Base-by-base conservation (phyloP, 2,113 vertebrate species). In the Canis aureus region DNA sequence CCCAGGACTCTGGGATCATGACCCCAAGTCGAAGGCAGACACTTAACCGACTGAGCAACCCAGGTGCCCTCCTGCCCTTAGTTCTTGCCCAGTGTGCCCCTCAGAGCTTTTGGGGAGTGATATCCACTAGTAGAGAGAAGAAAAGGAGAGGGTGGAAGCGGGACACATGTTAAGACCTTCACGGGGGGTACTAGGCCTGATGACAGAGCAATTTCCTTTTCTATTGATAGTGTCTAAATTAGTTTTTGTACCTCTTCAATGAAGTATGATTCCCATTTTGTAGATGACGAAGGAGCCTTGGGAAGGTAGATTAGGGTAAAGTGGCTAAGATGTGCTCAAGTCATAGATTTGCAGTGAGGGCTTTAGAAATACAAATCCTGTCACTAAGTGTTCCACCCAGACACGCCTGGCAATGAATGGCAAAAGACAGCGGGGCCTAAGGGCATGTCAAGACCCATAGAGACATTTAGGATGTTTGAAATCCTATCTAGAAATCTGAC, bases 221-320 rank as follows among this genome's bases (percentile, higher is more conserved):
- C 38, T 69, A 9, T n/a, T 80, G 85, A 35, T 73, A 55, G 22
- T 19, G 8, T 53, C 66, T 96, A 55, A 43, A 15, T 84, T 95
- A 79, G 23, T 90, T 88, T 86, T 69, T 53, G 60, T 10, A 80
- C 38, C 53, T 80, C 29, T 69, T 87, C 25, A 81, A 15, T 89
- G 59, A 71, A 83, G 82, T 84, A 38, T 35, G 55, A 69, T 95
- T 95, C 59, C 17, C 1, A 29, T 38, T 95, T 94, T 88, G 94
- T 1, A 95, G 92, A 29, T 29, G 53, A 87, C 86, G 60, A 93
- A 59, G 55, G 25, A 90, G 32, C 11, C 51, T 49, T 43, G 38
- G 51, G n/a, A 43, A 69, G 5, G 32, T 89, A 81, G 53, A 69
- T 67, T 51, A 23, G 22, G 55, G 23, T 51, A 12, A 15, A 71